Base-by-base conservation (phyloP, 1,140 invertebrate genomes). In the Cotesia glomerata region DNA sequence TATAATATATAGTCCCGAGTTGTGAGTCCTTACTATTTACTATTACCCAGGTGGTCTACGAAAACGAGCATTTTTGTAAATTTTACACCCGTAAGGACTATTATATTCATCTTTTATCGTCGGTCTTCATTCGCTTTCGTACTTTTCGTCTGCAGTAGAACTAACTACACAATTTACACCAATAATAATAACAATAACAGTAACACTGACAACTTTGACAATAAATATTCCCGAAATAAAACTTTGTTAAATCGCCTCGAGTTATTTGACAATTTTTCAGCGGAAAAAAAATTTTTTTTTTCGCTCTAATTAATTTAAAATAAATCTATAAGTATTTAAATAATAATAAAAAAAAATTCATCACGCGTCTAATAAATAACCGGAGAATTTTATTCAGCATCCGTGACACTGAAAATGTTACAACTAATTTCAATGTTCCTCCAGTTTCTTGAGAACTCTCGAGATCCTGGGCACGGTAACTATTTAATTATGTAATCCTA, bases 401-500 rank as follows among this genome's bases (percentile, higher is more conserved):
- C 26, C 56, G 56, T 58, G 56, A 70, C 59, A 45, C 13, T 0
- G 8, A 52, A 62, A 62, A 64, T 61, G 63, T 71, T 63, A 13
- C n/a, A 36, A 62, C 49, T 54, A 71, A 63, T 71, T 71, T 71
- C 69, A 71, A 64, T 71, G 59, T 52, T 64, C 61, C 26, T 45
- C 39, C 52, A 61, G 62, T 61, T 26, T 63, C 59, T 14, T 34
- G 54, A 69, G 58, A 32, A 71, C 51, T 56, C 52, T 63, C 3
- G 45, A 52, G 45, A 26, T 39, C 63, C 36, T 11, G 63, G 35
- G 39, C 63, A 63, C 39, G 18, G 74, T 80, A 80, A 78, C 79
- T 81, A 76, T 81, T 81, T 81, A 81, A 81, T 81, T 81, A 81
- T 81, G 79, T 81, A 81, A 80, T 81, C 80, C 70, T 63, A 71